These are phyloP conservation scores for Menidia menidia DNA, from an alignment of 2,797 vertebrate species.

Conservation along the genomic window DNA sequence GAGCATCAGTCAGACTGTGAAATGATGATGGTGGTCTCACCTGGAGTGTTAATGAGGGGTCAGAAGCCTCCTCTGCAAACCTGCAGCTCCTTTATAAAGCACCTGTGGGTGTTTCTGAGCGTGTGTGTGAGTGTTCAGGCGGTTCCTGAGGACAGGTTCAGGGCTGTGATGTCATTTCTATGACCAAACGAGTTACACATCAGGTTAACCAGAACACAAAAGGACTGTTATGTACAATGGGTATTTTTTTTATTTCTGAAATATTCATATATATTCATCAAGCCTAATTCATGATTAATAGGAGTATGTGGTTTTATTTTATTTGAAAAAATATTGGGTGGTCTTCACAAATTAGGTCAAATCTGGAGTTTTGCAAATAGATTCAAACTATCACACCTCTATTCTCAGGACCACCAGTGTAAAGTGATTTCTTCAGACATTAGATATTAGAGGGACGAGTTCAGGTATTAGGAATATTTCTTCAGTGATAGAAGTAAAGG, in stretches of 20 bases:
- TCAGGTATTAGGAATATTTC: too few species aligned
- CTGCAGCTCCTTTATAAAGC: conserved; percentile 3
- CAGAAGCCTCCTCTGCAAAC: background rate
- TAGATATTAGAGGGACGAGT: too few species aligned
- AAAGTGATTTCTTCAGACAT: too few species aligned
- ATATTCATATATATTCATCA: too few species aligned
- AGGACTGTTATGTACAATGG: background rate
- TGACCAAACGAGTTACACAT: background rate
- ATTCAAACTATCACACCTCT: too few species aligned
- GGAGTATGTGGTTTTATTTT: too few species aligned
- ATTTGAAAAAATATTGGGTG: too few species aligned
- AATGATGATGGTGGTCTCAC: conserved; percentile 12
- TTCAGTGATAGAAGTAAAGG: too few species aligned
- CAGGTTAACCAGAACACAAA: background rate
- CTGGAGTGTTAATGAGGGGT: conserved; percentile 11
- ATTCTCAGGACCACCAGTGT: too few species aligned
- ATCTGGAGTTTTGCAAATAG: too few species aligned
- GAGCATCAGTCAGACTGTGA: background rate
- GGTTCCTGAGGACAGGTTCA: background rate
- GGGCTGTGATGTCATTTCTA: background rate
- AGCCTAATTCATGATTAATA: too few species aligned
- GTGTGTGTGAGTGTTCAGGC: conserved; percentile 13
- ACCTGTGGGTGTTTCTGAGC: background rate
- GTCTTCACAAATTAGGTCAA: too few species aligned
- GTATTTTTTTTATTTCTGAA: background rate